These are phyloP conservation scores for Horisme vitalbata DNA, from an alignment of 2,888 invertebrate genomes.

Conservation along the genomic window DNA sequence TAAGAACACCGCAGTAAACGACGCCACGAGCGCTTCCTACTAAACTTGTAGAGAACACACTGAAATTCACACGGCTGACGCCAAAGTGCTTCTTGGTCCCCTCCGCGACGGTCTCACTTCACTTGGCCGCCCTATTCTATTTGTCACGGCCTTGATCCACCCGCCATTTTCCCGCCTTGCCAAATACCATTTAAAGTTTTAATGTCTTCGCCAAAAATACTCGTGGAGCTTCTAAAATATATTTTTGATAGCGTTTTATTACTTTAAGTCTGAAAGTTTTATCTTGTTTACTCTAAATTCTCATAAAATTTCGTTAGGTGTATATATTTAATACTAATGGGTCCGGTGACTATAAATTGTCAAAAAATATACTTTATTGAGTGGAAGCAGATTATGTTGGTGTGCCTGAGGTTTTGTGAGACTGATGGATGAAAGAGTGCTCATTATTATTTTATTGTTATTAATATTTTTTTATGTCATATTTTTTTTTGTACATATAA, in stretches of 20 bases:
- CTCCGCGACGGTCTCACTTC: conserved; percentile 28
- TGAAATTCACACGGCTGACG: conserved; percentile 20
- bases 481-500: too few species aligned
- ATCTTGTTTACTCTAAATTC: background rate
- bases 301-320: too few species aligned
- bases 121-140: conserved; percentile 34
- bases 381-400: too few species aligned
- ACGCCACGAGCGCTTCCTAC: too few species aligned
- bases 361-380: too few species aligned
- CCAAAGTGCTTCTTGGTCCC: conserved; percentile 20
- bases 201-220: conserved; percentile 29
- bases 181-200: conserved; percentile 36
- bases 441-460: too few species aligned
- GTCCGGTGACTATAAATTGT: too few species aligned
- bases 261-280: conserved; percentile 13
- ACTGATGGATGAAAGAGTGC: too few species aligned
- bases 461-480: too few species aligned
- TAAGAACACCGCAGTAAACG: too few species aligned
- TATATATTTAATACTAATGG: too few species aligned
- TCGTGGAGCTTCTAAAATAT: conserved; percentile 11
- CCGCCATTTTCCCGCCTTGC: conserved; percentile 34
- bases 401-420: too few species aligned
- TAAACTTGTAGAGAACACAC: background rate
- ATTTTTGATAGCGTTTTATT: conserved; percentile 18
- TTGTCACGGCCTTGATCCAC: conserved; percentile 33